Evolutionary conservation across 2,113 vertebrate species (phyloP).

Genomic region (Crypturellus undulatus): DNA sequence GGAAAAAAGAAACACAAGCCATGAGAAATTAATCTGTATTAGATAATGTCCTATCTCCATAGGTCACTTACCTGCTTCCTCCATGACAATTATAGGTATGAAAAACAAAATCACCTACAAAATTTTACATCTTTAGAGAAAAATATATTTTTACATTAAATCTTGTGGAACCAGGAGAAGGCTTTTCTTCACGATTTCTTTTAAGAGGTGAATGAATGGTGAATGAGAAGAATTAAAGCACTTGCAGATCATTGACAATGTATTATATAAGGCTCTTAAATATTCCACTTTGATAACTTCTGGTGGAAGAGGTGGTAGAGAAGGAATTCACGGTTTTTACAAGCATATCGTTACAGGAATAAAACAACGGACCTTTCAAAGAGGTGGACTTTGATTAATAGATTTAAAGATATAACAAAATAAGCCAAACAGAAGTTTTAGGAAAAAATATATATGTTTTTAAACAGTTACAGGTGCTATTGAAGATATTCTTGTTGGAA

Average conservation of each 20-base stretch:
- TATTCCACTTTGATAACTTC: background rate
- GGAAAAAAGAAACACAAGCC: background rate
- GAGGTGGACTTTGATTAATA: background rate
- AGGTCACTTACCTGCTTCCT: background rate
- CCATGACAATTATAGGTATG: background rate
- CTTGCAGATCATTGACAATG: background rate
- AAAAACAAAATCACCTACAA: background rate
- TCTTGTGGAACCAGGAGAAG: background rate
- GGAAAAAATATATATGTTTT: background rate
- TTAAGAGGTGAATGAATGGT: background rate
- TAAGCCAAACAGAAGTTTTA: background rate
- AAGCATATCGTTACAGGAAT: background rate
- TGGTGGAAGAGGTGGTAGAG: background rate
- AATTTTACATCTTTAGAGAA: background rate
- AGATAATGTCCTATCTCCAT: background rate
- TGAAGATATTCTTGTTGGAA: background rate
- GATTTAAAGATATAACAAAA: background rate
- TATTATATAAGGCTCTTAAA: background rate
- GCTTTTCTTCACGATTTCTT: background rate
- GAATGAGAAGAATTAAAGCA: background rate
- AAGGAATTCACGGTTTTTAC: background rate
- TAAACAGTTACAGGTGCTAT: background rate
- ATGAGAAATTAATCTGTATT: slow-evolving; percentile 15
- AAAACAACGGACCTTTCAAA: background rate
- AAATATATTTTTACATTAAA: background rate